These are phyloP conservation scores for Phalanger gymnotis DNA, from an alignment of 2,797 vertebrate genomes.

Conservation along the genomic window DNA sequence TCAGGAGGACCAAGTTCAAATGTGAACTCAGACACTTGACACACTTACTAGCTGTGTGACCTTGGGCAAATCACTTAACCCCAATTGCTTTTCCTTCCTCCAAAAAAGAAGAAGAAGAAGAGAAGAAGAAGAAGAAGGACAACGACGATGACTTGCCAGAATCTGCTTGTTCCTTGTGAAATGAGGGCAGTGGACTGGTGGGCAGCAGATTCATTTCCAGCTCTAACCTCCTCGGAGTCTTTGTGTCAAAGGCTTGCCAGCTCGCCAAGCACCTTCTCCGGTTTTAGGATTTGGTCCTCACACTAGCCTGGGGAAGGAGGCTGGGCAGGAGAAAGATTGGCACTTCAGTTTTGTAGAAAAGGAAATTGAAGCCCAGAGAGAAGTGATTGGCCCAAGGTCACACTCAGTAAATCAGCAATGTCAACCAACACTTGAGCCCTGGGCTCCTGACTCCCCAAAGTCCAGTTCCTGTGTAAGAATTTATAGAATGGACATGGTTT, in stretches of 20 bases:
- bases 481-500: neutral
- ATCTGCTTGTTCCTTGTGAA: neutral
- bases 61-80: no score
- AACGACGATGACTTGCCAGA: no score
- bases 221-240: neutral
- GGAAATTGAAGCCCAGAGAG: neutral
- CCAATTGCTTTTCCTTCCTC: no score
- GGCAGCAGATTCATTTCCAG: neutral
- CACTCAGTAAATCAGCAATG: neutral
- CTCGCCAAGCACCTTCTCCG: neutral
- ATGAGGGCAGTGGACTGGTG: neutral
- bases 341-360: neutral
- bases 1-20: no score
- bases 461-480: neutral
- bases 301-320: neutral
- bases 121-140: no score
- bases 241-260: neutral
- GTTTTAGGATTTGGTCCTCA: neutral
- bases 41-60: no score
- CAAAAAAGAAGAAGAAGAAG: no score
- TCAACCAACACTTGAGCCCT: neutral
- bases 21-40: no score
- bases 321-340: neutral
- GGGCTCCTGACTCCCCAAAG: neutral
- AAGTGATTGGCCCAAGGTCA: neutral